A percentile compares a stretch with the other conserved stretches of the same genome.
These are phyloP conservation scores for Dascyllus trimaculatus DNA, from an alignment of 2,113 vertebrate genomes.

Conservation along the genomic window DNA sequence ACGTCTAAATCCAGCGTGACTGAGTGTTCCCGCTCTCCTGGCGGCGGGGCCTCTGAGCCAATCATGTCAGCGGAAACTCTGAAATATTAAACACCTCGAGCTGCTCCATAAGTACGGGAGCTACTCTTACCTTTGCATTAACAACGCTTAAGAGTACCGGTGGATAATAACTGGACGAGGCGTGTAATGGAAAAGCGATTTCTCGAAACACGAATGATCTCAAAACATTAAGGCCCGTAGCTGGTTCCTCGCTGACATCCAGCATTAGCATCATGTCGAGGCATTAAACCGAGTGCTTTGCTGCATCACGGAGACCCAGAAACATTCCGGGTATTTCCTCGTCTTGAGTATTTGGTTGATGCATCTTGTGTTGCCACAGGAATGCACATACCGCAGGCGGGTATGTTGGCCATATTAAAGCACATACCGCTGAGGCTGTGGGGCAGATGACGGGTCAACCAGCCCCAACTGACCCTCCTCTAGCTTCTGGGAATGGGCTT, in stretches of 20 bases:
- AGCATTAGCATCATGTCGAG: slow-evolving; percentile 62
- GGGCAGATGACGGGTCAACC: slow-evolving; percentile 72
- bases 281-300: slow-evolving; percentile 37
- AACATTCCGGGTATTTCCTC: slow-evolving; percentile 57
- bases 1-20: slow-evolving; percentile 71
- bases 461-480: slow-evolving; percentile 67
- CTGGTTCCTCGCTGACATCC: slow-evolving; percentile 27
- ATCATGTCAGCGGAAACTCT: slow-evolving; percentile 76
- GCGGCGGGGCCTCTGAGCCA: slow-evolving; percentile 48
- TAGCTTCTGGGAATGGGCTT: slow-evolving; percentile 71
- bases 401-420: slow-evolving; percentile 70
- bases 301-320: slow-evolving; percentile 41
- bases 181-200: slow-evolving; percentile 67
- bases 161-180: slow-evolving; percentile 40
- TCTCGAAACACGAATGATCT: slow-evolving; percentile 55
- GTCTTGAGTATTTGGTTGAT: slow-evolving; percentile 50
- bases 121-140: slow-evolving; percentile 74
- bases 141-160: slow-evolving; percentile 53
- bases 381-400: slow-evolving; percentile 68
- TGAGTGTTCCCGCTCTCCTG: slow-evolving; percentile 70
- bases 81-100: slow-evolving; percentile 81
- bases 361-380: slow-evolving; percentile 63
- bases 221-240: slow-evolving; percentile 37
- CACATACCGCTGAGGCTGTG: slow-evolving; percentile 66
- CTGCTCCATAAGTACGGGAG: slow-evolving; percentile 61